A percentile compares a stretch with the other conserved stretches of the same genome.
phyloP scores from a whole-genome alignment of 37 sponge, comb jelly and placozoan genomes.

The Halisarca cf. caerulea region DNA sequence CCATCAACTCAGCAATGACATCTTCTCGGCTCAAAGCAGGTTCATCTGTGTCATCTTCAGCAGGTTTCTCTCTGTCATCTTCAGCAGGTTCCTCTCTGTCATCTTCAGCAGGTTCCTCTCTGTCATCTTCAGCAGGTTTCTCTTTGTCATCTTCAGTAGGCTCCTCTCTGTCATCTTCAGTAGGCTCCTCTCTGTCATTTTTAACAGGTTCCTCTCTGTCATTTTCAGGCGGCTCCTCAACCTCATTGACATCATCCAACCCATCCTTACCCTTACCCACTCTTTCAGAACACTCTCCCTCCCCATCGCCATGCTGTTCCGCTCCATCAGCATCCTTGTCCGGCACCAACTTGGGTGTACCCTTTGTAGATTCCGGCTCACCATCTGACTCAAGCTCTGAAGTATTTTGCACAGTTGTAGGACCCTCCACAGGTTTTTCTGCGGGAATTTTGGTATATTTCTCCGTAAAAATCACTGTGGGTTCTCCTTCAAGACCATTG shows the following conservation, averaged over 20 bases:
- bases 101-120: background rate
- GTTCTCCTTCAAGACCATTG: too few species aligned
- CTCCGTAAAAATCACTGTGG: conserved; percentile 44
- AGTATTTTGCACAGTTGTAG: background rate
- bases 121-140: background rate
- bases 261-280: background rate
- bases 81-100: background rate
- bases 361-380: too few species aligned
- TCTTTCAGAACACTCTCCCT: background rate
- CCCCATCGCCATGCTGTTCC: background rate
- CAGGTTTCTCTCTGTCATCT: conserved; percentile 20
- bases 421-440: too few species aligned
- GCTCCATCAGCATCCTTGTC: background rate
- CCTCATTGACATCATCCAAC: background rate
- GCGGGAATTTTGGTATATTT: background rate
- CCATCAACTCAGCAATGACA: conserved; percentile 30
- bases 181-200: background rate
- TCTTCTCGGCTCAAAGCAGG: conserved; percentile 42
- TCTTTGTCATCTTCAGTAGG: background rate
- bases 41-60: conserved; percentile 43
- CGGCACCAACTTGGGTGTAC: background rate
- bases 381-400: too few species aligned
- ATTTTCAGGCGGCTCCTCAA: background rate
- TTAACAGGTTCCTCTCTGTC: background rate
- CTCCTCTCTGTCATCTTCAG: background rate